A percentile compares a stretch with the other conserved stretches of the same genome.
phyloP scores from a whole-genome alignment of 2,113 vertebrate species.

The Gavialis gangeticus region DNA sequence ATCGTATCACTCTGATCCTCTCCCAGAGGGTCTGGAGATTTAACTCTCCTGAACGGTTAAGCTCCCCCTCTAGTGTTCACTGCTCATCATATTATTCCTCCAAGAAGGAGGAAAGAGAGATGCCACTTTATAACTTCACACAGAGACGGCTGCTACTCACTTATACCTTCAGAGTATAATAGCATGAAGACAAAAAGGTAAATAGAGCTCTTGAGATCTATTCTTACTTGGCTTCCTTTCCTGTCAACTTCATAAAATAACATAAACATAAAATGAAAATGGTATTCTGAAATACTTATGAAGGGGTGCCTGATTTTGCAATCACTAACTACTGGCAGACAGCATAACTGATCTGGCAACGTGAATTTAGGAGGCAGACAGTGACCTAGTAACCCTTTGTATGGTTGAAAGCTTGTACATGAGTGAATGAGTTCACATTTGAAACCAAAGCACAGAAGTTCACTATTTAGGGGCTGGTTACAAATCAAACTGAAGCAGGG shows the following conservation, averaged over 20 bases:
- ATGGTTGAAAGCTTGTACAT: not conserved
- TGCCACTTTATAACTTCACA: conserved; percentile 52
- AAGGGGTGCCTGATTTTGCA: not conserved
- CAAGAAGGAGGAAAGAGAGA: conserved; percentile 58
- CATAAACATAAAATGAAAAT: not conserved
- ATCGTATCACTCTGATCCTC: conserved; percentile 74
- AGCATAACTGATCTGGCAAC: not conserved
- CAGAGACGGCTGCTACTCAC: conserved; percentile 17
- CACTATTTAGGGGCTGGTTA: conserved; percentile 30
- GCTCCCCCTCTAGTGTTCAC: conserved; percentile 99
- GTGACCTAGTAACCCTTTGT: not conserved
- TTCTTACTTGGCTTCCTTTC: not conserved
- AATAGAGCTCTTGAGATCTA: not conserved
- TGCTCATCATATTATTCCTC: conserved; percentile 81
- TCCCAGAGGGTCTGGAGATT: conserved; percentile 74
- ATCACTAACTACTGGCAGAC: not conserved
- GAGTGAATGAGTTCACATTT: conserved; percentile 8
- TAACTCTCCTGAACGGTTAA: conserved; percentile 87
- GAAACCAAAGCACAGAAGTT: not conserved
- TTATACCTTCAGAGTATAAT: conserved; percentile 26
- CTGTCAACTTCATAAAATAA: not conserved
- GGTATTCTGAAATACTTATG: not conserved
- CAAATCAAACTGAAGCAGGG: not conserved
- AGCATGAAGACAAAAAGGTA: conserved; percentile 29
- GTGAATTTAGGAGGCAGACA: not conserved